Base-by-base conservation (phyloP, 2,888 invertebrate species). In the Geophilus truncorum region DNA sequence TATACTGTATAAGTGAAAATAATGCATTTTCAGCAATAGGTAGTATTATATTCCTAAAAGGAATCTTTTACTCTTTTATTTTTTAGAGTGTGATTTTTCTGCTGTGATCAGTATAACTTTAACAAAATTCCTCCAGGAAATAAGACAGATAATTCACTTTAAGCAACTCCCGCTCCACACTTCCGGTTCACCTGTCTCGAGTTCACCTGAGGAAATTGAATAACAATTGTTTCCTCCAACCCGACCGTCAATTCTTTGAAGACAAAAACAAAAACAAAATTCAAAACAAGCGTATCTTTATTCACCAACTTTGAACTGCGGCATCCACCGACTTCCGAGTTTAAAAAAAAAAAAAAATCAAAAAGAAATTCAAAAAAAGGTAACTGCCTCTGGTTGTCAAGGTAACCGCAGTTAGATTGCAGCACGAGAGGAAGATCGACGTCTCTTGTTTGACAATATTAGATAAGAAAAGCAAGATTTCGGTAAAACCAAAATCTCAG, bases 391-490 rank as follows among this genome's bases (percentile, higher is more conserved):
- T 70, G 25, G 70, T 70, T 70, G 25, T 12, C 28, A 25, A 15
- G 70, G 25, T 5, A 70, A 70, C 70, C 70, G 25, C 10, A 10
- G 1, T 12, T 1, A 28, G 23, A 70, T 70, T 70, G 28, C 28
- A 70, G 28, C 25, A 23, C 25, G 28, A 70, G 12, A 10, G 12
- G 5, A n/a, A 25, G 28, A 70, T 70, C 25, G 70, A 25, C 70
- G 12, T 23, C 70, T 23, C 70, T 70, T 70, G 70, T 70, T 70
- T 70, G 70, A 70, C 70, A 23, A 70, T 70, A 70, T 70, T 70
- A 70, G 70, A 70, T 70, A 70, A 70, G 70, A 70, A n/a, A 70
- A 25, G 28, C 70, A 70, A 70, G 25, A 70, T 70, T 12, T 70
- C 25, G 28, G 70, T 70, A 28, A 28, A 28, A 70, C 70, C 70